phyloP scores from a whole-genome alignment of 35 echinoderm and acorn worm species.

The Apostichopus japonicus region DNA sequence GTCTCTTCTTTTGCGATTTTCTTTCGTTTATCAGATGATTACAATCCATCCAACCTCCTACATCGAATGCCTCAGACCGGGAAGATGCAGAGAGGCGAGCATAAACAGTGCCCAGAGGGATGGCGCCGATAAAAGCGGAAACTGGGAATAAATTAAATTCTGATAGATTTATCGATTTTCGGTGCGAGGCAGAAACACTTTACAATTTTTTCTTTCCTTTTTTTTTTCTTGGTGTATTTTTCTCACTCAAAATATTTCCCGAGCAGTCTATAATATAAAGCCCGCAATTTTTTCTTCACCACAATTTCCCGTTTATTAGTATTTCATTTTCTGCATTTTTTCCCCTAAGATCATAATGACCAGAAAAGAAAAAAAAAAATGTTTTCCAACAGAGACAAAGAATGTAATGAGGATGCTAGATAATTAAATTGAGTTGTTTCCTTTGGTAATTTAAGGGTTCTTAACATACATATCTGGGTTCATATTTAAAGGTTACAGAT shows the following conservation, averaged over 20 bases:
- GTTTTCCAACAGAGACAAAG: not conserved
- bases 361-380: not conserved
- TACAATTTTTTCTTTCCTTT: not conserved
- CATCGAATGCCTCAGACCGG: not conserved
- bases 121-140: constrained; percentile 11
- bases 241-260: not conserved
- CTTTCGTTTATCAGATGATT: not conserved
- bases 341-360: not conserved
- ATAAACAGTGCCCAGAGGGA: not conserved
- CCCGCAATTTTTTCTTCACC: not conserved
- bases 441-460: not conserved
- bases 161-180: constrained; percentile 18
- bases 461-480: not conserved
- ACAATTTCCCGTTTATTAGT: not conserved
- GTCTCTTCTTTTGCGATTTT: no score
- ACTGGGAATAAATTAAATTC: constrained; percentile 16
- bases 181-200: not conserved
- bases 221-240: not conserved
- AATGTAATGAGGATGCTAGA: not conserved
- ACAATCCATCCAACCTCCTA: not conserved
- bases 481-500: no score
- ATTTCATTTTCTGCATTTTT: not conserved
- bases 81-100: constrained; percentile 6
- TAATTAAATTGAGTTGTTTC: not conserved
- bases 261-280: not conserved